phyloP scores from a whole-genome alignment of 2,113 vertebrate species.

The Progne subis region DNA sequence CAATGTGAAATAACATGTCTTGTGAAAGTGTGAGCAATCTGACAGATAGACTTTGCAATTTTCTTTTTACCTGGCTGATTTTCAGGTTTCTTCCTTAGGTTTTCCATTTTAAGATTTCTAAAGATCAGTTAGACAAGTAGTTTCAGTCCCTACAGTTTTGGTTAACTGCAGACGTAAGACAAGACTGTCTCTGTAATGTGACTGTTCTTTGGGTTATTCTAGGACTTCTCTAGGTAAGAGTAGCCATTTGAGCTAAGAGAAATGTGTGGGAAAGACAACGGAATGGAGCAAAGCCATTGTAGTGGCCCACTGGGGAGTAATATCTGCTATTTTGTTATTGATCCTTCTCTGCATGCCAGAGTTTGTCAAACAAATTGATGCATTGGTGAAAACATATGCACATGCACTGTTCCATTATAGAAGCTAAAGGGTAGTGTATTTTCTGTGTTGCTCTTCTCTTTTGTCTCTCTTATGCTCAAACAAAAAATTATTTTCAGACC shows the following conservation, averaged over 20 bases:
- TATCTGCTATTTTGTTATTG: neutral
- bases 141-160: neutral
- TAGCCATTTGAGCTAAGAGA: neutral
- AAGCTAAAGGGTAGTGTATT: neutral
- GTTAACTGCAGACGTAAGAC: neutral
- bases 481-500: neutral
- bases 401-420: neutral
- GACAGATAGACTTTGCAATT: neutral
- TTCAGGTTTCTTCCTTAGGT: neutral
- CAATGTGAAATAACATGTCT: neutral
- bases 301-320: neutral
- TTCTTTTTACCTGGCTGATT: neutral
- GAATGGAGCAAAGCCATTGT: neutral
- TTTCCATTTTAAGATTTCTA: neutral
- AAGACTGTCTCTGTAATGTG: neutral
- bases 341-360: neutral
- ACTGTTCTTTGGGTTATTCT: neutral
- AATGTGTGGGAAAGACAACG: neutral
- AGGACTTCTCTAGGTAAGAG: neutral
- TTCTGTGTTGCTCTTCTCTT: neutral
- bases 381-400: neutral
- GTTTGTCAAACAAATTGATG: slow-evolving; percentile 6
- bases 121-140: neutral
- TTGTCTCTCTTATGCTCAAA: neutral
- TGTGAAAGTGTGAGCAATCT: neutral